phyloP scores from a whole-genome alignment of 2,797 vertebrate genomes.

The Aphelocoma californica region DNA sequence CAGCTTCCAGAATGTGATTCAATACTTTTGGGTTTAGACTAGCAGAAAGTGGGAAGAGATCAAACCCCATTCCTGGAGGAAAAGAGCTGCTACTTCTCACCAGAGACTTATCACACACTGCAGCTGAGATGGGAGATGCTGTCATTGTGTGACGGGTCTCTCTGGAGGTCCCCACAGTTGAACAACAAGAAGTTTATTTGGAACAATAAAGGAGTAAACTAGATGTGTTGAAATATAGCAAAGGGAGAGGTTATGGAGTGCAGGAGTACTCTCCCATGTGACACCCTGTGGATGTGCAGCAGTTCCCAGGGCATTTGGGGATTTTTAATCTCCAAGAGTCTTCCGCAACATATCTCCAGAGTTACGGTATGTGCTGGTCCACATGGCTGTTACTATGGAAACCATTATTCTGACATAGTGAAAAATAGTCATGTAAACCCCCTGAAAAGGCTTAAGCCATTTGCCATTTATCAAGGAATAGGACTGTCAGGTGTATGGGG shows the following conservation, averaged over 20 bases:
- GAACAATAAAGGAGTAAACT: not conserved
- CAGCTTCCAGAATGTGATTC: not conserved
- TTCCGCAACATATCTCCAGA: not conserved
- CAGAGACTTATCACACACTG: not conserved
- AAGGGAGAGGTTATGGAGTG: not conserved
- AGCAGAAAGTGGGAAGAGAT: conserved; percentile 5
- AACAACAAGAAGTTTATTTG: not conserved
- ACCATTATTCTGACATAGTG: conserved; percentile 47
- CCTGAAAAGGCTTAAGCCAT: conserved; percentile 27
- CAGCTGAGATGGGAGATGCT: not conserved
- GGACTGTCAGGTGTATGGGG: rapidly evolving
- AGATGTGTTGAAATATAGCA: not conserved
- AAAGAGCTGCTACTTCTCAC: not conserved
- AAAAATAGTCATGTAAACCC: conserved; percentile 50
- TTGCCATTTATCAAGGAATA: not conserved
- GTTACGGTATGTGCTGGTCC: conserved; percentile 41
- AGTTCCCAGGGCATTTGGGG: rapidly evolving
- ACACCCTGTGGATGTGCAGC: not conserved
- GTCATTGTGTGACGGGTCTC: not conserved
- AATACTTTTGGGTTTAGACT: not conserved
- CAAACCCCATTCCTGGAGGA: not conserved
- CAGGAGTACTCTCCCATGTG: not conserved
- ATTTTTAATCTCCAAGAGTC: conserved; percentile 12
- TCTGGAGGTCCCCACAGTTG: not conserved
- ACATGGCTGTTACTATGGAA: conserved; percentile 56